These are phyloP conservation scores for Tryphoninae sp. DNA, from an alignment of 2,888 invertebrate species.

Conservation along the genomic window DNA sequence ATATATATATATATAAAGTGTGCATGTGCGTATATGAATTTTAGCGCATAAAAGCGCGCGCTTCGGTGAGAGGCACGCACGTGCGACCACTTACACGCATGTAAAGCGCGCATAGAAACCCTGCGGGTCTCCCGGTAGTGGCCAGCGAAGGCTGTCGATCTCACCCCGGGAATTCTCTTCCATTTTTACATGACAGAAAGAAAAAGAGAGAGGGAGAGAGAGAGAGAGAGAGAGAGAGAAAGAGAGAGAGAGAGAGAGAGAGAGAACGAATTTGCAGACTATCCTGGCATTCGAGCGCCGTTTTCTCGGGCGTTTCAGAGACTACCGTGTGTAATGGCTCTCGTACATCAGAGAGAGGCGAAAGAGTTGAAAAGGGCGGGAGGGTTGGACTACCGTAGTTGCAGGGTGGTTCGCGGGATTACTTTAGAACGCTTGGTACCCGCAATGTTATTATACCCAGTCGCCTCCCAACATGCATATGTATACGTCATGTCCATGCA, in stretches of 20 bases:
- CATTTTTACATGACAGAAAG: neutral
- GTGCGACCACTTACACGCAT: slow-evolving; percentile 63
- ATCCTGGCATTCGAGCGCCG: slow-evolving; percentile 29
- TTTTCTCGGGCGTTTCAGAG: slow-evolving; percentile 6
- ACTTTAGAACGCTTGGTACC: slow-evolving; percentile 4
- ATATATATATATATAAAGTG: neutral
- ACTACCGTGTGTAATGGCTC: slow-evolving; percentile 26
- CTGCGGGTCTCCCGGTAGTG: slow-evolving; percentile 56
- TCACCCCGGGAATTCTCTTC: slow-evolving; percentile 24
- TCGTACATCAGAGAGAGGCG: neutral
- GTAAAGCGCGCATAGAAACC: slow-evolving; percentile 62
- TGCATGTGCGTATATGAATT: neutral
- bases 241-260: too few relatives aligned
- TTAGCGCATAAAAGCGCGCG: neutral
- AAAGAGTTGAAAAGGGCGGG: neutral
- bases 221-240: too few relatives aligned
- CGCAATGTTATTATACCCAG: slow-evolving; percentile 8
- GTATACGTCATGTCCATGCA: neutral
- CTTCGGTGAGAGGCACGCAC: slow-evolving; percentile 34
- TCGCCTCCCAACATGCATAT: slow-evolving; percentile 10
- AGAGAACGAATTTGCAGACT: neutral
- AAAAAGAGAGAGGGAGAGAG: too few relatives aligned
- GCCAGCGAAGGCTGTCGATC: slow-evolving; percentile 31
- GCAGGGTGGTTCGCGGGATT: slow-evolving; percentile 27
- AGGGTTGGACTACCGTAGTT: slow-evolving; percentile 8